Base-by-base conservation (phyloP, 1,140 invertebrate genomes). In the Hirudo medicinalis region DNA sequence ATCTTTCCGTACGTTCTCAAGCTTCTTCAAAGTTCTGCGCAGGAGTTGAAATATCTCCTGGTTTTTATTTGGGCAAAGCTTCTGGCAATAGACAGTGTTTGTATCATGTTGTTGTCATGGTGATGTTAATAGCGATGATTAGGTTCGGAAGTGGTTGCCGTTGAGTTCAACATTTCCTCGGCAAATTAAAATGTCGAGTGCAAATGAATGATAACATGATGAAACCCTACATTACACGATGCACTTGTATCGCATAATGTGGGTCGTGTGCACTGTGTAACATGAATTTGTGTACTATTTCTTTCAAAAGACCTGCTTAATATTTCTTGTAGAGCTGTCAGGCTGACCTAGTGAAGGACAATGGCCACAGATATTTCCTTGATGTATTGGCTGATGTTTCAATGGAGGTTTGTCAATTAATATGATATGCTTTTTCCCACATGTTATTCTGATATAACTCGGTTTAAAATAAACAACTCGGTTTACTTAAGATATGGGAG, bases 51-150 rank as follows among this genome's bases (percentile, higher is more conserved):
- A 49, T 91, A 93, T 15, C 85, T 95, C 54, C 85, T 99, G 68
- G 92, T 98, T 40, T 97, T 96, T 79, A 97, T 99, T 75, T 99
- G 96, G 96, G 94, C 96, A 9, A 98, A 98, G 85, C 97, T 99
- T 76, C 84, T 99, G 67, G 93, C 94, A 72, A 92, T 98, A 17
- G 96, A 99, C 82, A 89, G 88, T 81, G 92, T 93, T 81, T 86
- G 87, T 86, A 69, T 75, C 49, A 55, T 75, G 69, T 75, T 75
- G 43, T 49, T 49, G 43, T 49, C 43, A 13, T 17, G 11, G 15
- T 49, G 43, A 49, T 13, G 43, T 13, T 49, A 1, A 49, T 49
- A 17, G 15, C 11, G 43, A 17, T 49, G 13, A 49, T 49, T 49
- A 15, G 43, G 15, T 49, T 2, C 11, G 11, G 43, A 17, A 49